Percentiles rank a stretch among this genome's conserved stretches.
Conservation (phyloP, 2,113 vertebrate species). For the Ailuropoda melanoleuca region DNA sequence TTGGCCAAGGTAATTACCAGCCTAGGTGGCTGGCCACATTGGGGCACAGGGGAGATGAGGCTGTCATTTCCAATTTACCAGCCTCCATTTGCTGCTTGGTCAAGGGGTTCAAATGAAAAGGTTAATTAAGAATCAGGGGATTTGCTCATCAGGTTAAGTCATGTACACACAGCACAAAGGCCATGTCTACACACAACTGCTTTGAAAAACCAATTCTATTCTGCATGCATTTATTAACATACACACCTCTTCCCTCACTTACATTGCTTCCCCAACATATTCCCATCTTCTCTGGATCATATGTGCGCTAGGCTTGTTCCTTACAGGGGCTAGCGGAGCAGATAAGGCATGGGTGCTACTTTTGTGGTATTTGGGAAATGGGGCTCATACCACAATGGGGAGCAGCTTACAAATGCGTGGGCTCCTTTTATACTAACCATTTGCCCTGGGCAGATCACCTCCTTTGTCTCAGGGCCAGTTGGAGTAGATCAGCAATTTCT, state of each 20-base stretch:
- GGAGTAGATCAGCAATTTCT: neutral
- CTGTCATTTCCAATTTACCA: constrained; percentile 53
- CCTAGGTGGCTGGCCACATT: constrained; percentile 29
- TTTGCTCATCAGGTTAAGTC: constrained; percentile 35
- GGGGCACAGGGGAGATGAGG: neutral
- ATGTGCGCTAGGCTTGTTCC: neutral
- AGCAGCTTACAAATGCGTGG: neutral
- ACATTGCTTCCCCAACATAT: neutral
- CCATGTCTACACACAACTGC: neutral
- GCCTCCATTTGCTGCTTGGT: constrained; percentile 42
- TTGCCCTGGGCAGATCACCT: neutral
- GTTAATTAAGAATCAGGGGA: constrained; percentile 70
- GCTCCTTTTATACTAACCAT: neutral
- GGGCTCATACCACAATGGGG: neutral
- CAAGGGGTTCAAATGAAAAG: constrained; percentile 62
- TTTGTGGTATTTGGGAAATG: neutral
- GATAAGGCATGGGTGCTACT: neutral
- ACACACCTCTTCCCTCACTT: neutral
- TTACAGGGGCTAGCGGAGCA: neutral
- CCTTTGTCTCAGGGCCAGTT: neutral
- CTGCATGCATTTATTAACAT: neutral
- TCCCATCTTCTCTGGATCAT: neutral
- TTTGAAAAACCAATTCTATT: neutral
- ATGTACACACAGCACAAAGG: neutral
- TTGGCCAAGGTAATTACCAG: constrained; percentile 53